Conservation (phyloP, 35 echinoderm and acorn worm genomes). For the Patiria miniata region DNA sequence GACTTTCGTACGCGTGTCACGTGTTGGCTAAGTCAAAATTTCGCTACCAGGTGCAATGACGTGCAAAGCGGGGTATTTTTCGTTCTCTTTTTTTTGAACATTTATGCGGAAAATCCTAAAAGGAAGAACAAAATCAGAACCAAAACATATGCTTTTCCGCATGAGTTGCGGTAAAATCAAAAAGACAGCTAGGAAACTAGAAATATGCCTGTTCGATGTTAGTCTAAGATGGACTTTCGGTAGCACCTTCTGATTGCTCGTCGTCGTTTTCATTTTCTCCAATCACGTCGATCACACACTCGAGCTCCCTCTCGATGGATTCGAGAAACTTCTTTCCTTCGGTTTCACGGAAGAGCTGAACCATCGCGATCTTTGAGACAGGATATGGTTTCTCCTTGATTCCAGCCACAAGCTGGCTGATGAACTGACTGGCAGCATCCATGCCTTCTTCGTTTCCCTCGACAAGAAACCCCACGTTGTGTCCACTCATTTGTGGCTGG, state of each 20-base stretch:
- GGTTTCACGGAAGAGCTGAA: slow-evolving; percentile 21
- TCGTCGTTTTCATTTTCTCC: neutral
- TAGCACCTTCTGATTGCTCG: neutral
- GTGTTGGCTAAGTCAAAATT: no score
- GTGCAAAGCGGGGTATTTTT: no score
- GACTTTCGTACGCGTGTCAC: no score
- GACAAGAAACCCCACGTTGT: slow-evolving; percentile 11
- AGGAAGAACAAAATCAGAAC: no score
- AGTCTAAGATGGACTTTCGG: no score
- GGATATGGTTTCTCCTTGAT: slow-evolving; percentile 23
- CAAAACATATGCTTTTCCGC: no score
- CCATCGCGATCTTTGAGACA: slow-evolving; percentile 49
- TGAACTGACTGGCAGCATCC: neutral
- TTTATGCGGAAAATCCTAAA: no score
- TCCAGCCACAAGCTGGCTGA: neutral
- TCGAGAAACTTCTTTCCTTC: slow-evolving; percentile 44
- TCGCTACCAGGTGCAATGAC: no score
- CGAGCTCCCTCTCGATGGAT: slow-evolving; percentile 13
- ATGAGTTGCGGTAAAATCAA: no score
- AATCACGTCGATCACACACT: slow-evolving; percentile 32
- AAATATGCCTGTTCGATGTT: no score
- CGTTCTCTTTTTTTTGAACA: no score
- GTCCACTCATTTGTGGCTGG: neutral
- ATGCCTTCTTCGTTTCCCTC: slow-evolving; percentile 33
- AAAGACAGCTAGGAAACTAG: no score